These are phyloP conservation scores for Beris chalybata DNA, from an alignment of 2,888 invertebrate genomes.

Conservation along the genomic window DNA sequence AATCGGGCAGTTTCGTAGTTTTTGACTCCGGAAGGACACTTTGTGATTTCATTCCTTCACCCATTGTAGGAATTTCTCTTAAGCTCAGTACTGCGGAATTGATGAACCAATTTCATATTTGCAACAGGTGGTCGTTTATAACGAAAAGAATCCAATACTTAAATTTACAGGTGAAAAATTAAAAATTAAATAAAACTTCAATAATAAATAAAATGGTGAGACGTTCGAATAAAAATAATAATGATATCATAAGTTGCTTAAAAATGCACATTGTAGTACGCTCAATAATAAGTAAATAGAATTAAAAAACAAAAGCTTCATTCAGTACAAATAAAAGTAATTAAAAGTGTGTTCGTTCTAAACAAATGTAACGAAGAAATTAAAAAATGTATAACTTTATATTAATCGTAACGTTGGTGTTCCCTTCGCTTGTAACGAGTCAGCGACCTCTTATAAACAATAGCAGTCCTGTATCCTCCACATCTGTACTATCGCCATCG, in stretches of 20 bases:
- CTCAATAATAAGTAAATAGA: constrained; percentile 22
- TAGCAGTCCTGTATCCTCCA: constrained; percentile 4
- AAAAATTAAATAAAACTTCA: too few species aligned
- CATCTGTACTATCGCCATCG: neutral
- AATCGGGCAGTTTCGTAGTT: too few species aligned
- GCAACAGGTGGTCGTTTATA: too few species aligned
- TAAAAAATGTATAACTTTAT: constrained; percentile 21
- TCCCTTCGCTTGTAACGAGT: constrained; percentile 33
- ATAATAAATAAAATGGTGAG: constrained; percentile 7
- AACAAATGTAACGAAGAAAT: constrained; percentile 23
- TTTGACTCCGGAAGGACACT: too few species aligned
- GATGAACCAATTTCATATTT: too few species aligned
- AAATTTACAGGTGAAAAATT: too few species aligned
- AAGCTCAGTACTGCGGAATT: too few species aligned
- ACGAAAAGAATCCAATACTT: too few species aligned
- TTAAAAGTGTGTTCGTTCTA: neutral
- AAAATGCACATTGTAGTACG: constrained; percentile 2
- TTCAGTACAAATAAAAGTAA: constrained; percentile 19
- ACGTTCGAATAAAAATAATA: neutral
- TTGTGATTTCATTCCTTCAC: too few species aligned
- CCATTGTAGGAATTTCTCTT: too few species aligned
- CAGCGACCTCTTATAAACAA: constrained; percentile 37
- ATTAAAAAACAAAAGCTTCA: constrained; percentile 1
- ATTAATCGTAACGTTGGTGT: constrained; percentile 28
- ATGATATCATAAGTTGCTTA: neutral